Base-by-base conservation (phyloP, 1,140 invertebrate species). In the Paraescarpia echinospica region DNA sequence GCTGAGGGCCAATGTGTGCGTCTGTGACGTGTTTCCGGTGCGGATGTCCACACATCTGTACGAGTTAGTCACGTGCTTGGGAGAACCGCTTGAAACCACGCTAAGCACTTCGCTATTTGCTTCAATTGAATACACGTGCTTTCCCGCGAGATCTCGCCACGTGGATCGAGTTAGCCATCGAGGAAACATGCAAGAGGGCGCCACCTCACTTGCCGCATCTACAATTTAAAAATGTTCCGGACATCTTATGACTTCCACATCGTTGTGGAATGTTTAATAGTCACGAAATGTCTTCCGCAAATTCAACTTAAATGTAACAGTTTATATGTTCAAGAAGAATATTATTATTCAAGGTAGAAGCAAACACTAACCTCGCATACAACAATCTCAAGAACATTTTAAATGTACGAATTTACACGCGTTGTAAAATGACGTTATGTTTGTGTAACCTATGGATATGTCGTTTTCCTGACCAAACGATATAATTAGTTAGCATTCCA, bases 61-160 rank as follows among this genome's bases (percentile, higher is more conserved):
- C 9, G 59, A 77, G 59, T 77, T 77, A 6, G 59, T 77, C 59
- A 77, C 59, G 59, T 27, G 59, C 4, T 77, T 77, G 59, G 59
- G 59, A 77, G 59, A 77, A 77, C 59, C 59, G 59, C 59, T 77
- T 18, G 22, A 31, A 14, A 18, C 4, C 59, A 77, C 27, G 59
- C 59, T 77, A 77, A 77, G 22, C 48, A 93, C 91, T n/a, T 93
- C 35, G 59, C 90, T 41, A 18, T 48, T 35, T 6, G 51, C 59
- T 34, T 48, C 89, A 33, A 90, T 33, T 34, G 41, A 51, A 41
- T 92, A 93, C 41, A 89, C n/a, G 35, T 93, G 92, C 6, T 48
- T 92, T 33, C 91, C 91, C 35, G 33, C 77, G 31, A 93, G 51
- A 89, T 93, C 92, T 22, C 90, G 22, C 92, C 92, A 93, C 33